These are phyloP conservation scores for Gonocerus acuteangulatus DNA, from an alignment of 2,888 invertebrate species.

Conservation along the genomic window DNA sequence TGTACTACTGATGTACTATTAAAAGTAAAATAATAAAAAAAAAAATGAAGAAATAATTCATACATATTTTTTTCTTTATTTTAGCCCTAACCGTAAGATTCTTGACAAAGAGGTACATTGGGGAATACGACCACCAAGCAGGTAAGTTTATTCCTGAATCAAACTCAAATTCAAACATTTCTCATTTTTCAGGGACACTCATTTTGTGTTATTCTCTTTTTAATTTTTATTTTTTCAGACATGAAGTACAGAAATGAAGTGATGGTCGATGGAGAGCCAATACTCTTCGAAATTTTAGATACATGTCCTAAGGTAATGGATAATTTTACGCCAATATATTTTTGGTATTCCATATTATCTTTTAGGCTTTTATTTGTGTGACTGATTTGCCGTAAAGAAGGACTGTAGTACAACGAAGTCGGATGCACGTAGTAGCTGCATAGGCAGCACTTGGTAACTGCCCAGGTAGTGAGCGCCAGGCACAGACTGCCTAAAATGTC, in stretches of 20 bases:
- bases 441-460: too few species aligned
- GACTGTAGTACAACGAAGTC: too few species aligned
- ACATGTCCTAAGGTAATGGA: constrained; percentile 72
- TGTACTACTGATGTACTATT: too few species aligned
- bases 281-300: constrained; percentile 84
- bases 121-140: constrained; percentile 90
- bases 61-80: not conserved
- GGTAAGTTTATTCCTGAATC: constrained; percentile 51
- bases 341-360: too few species aligned
- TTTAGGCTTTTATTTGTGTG: too few species aligned
- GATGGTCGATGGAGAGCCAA: constrained; percentile 77
- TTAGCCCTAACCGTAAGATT: constrained; percentile 80
- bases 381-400: too few species aligned
- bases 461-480: too few species aligned
- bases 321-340: too few species aligned
- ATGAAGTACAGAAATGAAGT: constrained; percentile 70
- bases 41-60: too few species aligned
- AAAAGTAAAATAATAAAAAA: too few species aligned
- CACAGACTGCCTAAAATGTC: too few species aligned
- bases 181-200: not conserved
- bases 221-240: constrained; percentile 34
- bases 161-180: not conserved
- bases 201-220: not conserved
- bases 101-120: constrained; percentile 86
- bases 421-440: too few species aligned